Conservation (phyloP, 2,888 invertebrate genomes). For the Chymomyza amoena region DNA sequence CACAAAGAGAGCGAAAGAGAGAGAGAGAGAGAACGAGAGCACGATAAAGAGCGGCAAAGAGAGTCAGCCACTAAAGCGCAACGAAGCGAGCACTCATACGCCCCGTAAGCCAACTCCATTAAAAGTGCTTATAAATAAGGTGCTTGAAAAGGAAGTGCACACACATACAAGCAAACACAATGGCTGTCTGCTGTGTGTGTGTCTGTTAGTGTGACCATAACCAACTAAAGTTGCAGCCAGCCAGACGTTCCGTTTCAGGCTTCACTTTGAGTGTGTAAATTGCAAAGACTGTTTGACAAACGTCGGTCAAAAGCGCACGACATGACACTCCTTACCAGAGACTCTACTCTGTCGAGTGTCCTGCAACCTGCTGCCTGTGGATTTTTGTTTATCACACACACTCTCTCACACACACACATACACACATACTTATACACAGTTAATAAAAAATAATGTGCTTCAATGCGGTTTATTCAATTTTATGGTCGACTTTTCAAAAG, state of each 20-base stretch:
- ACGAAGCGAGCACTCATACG: conserved; percentile 44
- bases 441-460: conserved; percentile 73
- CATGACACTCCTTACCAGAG: conserved; percentile 23
- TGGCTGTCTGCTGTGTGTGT: conserved; percentile 24
- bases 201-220: conserved; percentile 54
- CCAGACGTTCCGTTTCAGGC: conserved; percentile 17
- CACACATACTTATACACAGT: conserved; percentile 34
- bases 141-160: conserved; percentile 72
- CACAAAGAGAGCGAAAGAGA: conserved; percentile 1
- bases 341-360: not conserved
- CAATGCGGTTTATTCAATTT: conserved; percentile 73
- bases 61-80: conserved; percentile 17
- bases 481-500: conserved; percentile 71
- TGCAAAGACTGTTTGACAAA: conserved; percentile 73
- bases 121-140: conserved; percentile 75
- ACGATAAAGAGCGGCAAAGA: conserved; percentile 38
- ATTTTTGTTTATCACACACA: conserved; percentile 59
- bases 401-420: not conserved
- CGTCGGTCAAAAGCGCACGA: conserved; percentile 66
- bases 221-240: conserved; percentile 67
- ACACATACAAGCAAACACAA: conserved; percentile 43
- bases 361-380: conserved; percentile 52
- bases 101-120: conserved; percentile 70
- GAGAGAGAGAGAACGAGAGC: conserved; percentile 1
- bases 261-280: conserved; percentile 60